A percentile compares a stretch with the other conserved stretches of the same genome.
phyloP scores from a whole-genome alignment of 1,140 invertebrate species.

The Andrena cerasifolii region DNA sequence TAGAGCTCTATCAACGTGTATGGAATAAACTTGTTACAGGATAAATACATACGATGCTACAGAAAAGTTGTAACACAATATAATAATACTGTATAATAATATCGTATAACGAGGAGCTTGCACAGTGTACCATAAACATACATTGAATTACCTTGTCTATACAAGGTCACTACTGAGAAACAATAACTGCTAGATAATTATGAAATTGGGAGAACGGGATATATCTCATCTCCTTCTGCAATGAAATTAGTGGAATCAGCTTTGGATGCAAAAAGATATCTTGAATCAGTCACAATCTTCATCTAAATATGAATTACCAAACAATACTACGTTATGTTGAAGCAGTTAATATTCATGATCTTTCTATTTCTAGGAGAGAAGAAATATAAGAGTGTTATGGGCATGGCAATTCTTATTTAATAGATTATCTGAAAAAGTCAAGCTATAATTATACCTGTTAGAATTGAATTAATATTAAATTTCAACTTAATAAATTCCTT shows the following conservation, averaged over 20 bases:
- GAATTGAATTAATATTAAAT: conserved; percentile 21
- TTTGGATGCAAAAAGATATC: conserved; percentile 42
- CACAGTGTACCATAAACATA: too few species aligned
- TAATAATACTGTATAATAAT: too few species aligned
- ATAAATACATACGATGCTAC: too few species aligned
- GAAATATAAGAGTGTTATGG: conserved; percentile 25
- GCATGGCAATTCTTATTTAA: conserved; percentile 79
- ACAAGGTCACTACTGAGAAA: background rate
- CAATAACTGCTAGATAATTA: background rate
- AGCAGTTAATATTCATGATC: conserved; percentile 35
- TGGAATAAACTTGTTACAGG: background rate
- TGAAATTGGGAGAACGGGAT: background rate
- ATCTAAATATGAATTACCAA: conserved; percentile 76
- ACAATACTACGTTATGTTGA: conserved; percentile 36
- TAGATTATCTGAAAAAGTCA: conserved; percentile 70
- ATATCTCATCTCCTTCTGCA: background rate
- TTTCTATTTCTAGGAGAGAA: conserved; percentile 14
- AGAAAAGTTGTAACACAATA: too few species aligned
- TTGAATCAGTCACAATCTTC: conserved; percentile 55
- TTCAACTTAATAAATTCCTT: background rate
- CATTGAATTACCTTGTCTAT: background rate
- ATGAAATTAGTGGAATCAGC: background rate
- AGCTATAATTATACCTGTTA: conserved; percentile 43
- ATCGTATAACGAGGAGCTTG: too few species aligned
- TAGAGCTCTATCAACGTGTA: background rate